Evolutionary conservation across 2,113 vertebrate species (phyloP).

Genomic region (Mungos mungo): DNA sequence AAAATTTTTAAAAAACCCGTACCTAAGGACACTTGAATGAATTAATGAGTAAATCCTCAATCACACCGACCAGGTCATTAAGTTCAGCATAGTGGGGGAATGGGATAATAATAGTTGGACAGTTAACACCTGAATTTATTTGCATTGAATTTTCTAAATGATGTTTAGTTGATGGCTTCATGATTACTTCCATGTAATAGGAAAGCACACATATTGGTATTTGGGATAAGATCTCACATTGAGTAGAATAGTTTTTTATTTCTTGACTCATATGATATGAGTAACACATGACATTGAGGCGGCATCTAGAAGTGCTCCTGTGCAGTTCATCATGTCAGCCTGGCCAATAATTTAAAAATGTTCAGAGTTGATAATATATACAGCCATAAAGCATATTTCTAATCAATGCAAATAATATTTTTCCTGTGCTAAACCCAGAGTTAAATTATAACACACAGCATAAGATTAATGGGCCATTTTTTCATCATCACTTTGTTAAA

Average conservation of each 20-base stretch:
- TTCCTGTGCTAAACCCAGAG: not conserved
- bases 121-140: not conserved
- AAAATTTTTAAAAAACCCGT: too few relatives aligned
- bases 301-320: not conserved
- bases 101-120: not conserved
- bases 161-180: not conserved
- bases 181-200: not conserved
- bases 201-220: not conserved
- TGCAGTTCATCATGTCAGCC: not conserved
- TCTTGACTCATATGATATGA: not conserved
- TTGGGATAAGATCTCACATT: not conserved
- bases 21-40: not conserved
- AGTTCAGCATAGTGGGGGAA: not conserved
- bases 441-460: constrained; percentile 37
- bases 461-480: constrained; percentile 35
- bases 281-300: not conserved
- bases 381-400: constrained; percentile 56
- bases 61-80: not conserved
- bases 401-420: constrained; percentile 65
- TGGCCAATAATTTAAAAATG: constrained; percentile 5
- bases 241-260: not conserved
- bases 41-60: not conserved
- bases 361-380: constrained; percentile 57
- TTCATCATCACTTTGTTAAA: constrained; percentile 9
- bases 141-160: not conserved